Base-by-base conservation (phyloP, 37 sponge, comb jelly and placozoan species). In the Haliclona indistincta region DNA sequence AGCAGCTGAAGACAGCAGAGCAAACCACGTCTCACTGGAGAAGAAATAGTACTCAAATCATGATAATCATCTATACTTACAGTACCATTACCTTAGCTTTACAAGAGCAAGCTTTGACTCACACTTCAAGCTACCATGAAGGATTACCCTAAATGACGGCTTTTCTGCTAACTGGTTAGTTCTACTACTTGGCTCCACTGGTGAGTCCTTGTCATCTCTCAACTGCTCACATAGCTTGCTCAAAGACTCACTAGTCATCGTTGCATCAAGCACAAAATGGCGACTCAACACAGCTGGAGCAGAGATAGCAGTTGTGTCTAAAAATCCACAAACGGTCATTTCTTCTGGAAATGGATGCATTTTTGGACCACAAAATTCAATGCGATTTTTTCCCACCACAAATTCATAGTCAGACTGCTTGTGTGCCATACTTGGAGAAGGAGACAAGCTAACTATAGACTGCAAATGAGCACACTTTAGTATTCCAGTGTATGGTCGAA, bases 71-170 rank as follows among this genome's bases (percentile, higher is more conserved):
- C n/a, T 58, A 58, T 20, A 58, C 11, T 25, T 58, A n/a, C 7
- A 58, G 28, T 58, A 58, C n/a, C 7, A 88, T 84, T 29, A 94
- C 95, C 92, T 75, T 38, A 94, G 60, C 45, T 86, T 54, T 23
- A 88, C 69, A 33, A 94, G 56, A 20, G 95, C 95, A 0, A 76
- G 71, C 63, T 91, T 83, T 23, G 77, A 66, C 37, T 94, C 85
- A 52, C 87, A 81, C 43, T 91, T 90, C 35, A 94, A 67, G 49
- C 95, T 87, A 0, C 89, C 95, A 69, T 94, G 95, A 19, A 94
- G 75, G 8, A 94, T 70, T 4, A 94, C 89, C 8, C 95, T 39
- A 64, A 90, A 94, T 25, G 95, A 94, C 28, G 95, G 95, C 55
- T 70, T 86, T 56, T 86, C 67, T n/a, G n/a, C n/a, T n/a, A n/a